Evolutionary conservation across 1,140 invertebrate species (phyloP), one percentile per base, ranked within the genome.

Genomic region (Stegodyphus dumicola): DNA sequence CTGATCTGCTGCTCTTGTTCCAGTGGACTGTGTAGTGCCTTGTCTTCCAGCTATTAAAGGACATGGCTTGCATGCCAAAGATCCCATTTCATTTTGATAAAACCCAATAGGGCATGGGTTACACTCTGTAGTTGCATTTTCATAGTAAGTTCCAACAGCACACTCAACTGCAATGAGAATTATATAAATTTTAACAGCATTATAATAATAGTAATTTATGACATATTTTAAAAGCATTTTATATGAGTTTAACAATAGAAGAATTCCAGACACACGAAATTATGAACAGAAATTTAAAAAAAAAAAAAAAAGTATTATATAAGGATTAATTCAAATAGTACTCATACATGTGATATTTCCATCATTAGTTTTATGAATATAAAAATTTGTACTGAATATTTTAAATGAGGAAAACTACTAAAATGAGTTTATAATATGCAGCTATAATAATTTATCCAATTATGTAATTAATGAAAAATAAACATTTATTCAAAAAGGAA

Each of bases 11-110:
- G 94, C 95, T 87, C 96, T 93, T 0, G 98, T 96, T 7, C 97
- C 97, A 4, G 93, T 92, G 6, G 94, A 94, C 48, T 96, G 93
- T 0, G 97, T 99, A 6, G 97, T 96, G 65, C 96, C 95, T 5
- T 94, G 93, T 88, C 95, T 93, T 60, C 96, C 96, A n/a, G 95
- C 95, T 77, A 97, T 97, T 0, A 93, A 91, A 10, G 97, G 97
- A 91, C 97, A 99, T 11, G 94, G 92, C 78, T 93, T 95, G 90
- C 97, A 99, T 89, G 95, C 94, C 67, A 95, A 89, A 90, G 98
- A 96, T 5, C 97, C 98, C 7, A 95, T 94, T 91, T 97, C 95
- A 87, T 97, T 97, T 91, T 99, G 98, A 90, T 98, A 99, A 0
- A 94, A 95, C 76, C 98, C 98, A 67, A 95, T 91, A 0, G 96